Conservation (phyloP, 2,888 invertebrate species). For the Ophioninae sp. region DNA sequence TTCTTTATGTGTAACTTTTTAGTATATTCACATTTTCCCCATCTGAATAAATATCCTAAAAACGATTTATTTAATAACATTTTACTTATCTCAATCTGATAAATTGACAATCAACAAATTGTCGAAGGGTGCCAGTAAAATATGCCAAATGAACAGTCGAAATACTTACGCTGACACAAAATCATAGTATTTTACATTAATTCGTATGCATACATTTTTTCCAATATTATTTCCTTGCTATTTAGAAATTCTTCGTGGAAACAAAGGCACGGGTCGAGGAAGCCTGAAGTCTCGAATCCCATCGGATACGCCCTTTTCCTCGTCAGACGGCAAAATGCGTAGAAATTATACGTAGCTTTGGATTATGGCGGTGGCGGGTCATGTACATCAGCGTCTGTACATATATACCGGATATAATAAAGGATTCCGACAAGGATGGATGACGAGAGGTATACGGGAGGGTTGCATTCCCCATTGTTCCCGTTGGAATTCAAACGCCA, state of each 20-base stretch:
- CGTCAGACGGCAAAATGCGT: background rate
- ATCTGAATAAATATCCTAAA: too few species aligned
- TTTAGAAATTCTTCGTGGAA: background rate
- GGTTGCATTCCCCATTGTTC: conserved; percentile 76
- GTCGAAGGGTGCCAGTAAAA: too few species aligned
- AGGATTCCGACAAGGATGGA: conserved; percentile 80
- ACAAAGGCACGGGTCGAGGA: background rate
- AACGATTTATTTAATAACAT: too few species aligned
- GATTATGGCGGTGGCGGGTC: conserved; percentile 36
- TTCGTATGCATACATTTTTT: too few species aligned
- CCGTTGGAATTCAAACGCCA: conserved; percentile 77
- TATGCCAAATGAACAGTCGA: too few species aligned
- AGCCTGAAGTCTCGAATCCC: background rate
- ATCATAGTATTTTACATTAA: too few species aligned
- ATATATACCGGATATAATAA: conserved; percentile 75
- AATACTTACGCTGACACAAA: too few species aligned
- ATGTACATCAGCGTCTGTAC: conserved; percentile 44
- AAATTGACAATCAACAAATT: too few species aligned
- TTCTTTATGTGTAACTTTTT: too few species aligned
- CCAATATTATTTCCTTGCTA: too few species aligned
- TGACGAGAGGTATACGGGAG: conserved; percentile 66
- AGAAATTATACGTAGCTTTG: conserved; percentile 36
- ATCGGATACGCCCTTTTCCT: background rate
- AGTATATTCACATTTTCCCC: too few species aligned
- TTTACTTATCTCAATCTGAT: too few species aligned